Evolutionary conservation across 2,888 invertebrate genomes (phyloP).

Genomic region (Epicampocera succincta): DNA sequence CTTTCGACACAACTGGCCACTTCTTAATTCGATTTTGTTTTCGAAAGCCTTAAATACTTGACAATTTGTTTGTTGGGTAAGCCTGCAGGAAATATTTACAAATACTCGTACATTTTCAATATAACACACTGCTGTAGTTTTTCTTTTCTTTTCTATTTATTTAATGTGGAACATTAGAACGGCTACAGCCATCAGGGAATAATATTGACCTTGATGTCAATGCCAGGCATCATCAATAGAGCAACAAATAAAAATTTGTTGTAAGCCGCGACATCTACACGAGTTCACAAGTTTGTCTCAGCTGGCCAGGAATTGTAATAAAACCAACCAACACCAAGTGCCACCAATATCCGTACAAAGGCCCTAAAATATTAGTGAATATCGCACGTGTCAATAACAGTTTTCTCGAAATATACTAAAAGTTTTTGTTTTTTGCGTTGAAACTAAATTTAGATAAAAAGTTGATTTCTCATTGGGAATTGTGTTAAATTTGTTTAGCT

Average conservation of each 20-base stretch:
- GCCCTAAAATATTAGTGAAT: no score
- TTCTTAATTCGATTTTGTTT: no score
- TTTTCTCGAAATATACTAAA: no score
- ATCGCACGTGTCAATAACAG: no score
- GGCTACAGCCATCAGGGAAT: conserved; percentile 7
- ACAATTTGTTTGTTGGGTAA: no score
- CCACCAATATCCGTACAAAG: not conserved
- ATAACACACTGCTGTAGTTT: not conserved
- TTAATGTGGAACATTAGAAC: conserved; percentile 8
- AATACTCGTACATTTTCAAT: not conserved
- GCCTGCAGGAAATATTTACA: no score
- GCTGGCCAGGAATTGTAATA: not conserved
- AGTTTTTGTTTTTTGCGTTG: no score
- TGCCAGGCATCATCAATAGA: not conserved
- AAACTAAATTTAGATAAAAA: no score
- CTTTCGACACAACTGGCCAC: no score
- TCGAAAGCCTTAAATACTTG: no score
- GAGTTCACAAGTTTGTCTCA: not conserved
- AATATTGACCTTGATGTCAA: conserved; percentile 24
- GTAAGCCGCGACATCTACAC: not conserved
- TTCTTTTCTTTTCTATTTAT: conserved; percentile 15
- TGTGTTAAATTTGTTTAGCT: no score
- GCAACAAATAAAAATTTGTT: not conserved
- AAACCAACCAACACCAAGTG: not conserved
- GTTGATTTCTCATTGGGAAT: no score